These are phyloP conservation scores for Leuciscus waleckii DNA, from an alignment of 2,797 vertebrate species.

Conservation along the genomic window DNA sequence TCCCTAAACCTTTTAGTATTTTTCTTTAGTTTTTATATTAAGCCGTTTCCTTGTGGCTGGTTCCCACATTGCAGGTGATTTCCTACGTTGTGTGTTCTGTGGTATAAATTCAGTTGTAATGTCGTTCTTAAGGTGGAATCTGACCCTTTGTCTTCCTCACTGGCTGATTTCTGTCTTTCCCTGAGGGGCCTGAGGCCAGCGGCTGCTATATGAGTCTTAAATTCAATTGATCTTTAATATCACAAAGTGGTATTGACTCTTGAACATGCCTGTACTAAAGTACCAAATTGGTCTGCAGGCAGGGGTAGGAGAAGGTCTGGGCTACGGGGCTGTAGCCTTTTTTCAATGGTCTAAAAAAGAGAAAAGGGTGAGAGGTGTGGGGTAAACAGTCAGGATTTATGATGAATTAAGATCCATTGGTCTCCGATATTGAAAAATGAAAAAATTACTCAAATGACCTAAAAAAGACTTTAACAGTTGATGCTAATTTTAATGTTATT, in stretches of 20 bases:
- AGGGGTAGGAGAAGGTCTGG: not conserved
- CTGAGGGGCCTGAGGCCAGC: conserved; percentile 68
- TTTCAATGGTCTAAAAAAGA: not conserved
- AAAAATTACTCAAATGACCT: not conserved
- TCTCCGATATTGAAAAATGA: not conserved
- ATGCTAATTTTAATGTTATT: too few relatives aligned
- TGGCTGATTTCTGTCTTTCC: conserved; percentile 65
- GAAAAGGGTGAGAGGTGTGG: not conserved
- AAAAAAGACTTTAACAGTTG: too few relatives aligned
- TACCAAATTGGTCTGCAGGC: conserved; percentile 22
- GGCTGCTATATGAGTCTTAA: conserved; percentile 71
- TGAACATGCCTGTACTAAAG: conserved; percentile 36
- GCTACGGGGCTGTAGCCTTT: not conserved
- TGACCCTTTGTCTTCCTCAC: conserved; percentile 11
- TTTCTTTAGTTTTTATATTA: not conserved
- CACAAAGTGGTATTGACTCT: conserved; percentile 78
- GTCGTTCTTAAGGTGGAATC: conserved; percentile 6
- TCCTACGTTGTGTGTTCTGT: not conserved
- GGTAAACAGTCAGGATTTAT: not conserved
- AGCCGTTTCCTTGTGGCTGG: not conserved
- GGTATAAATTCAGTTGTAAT: not conserved
- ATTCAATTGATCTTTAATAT: conserved; percentile 78
- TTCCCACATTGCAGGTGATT: not conserved
- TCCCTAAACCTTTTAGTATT: not conserved
- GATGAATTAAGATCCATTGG: not conserved